phyloP scores from a whole-genome alignment of 2,797 vertebrate species.

The Cuculus canorus region DNA sequence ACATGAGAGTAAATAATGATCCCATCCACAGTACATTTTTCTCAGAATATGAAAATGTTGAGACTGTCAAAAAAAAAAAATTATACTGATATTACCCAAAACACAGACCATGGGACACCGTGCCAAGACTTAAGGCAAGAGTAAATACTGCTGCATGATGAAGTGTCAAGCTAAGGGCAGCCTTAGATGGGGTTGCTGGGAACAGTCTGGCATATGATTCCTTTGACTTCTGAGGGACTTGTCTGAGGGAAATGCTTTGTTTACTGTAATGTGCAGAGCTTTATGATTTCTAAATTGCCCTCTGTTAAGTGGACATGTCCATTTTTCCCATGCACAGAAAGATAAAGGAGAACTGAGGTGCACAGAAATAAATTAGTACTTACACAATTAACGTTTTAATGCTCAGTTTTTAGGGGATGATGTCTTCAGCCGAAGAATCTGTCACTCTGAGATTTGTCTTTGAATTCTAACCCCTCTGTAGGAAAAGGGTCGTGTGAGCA shows the following conservation, averaged over 20 bases:
- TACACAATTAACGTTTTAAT: neutral
- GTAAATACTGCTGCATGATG: neutral
- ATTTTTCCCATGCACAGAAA: neutral
- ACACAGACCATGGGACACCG: neutral
- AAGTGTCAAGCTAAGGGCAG: neutral
- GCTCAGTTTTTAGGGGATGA: neutral
- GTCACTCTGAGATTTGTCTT: neutral
- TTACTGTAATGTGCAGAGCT: neutral
- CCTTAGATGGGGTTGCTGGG: neutral
- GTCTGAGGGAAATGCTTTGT: neutral
- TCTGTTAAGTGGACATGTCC: neutral
- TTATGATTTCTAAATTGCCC: neutral
- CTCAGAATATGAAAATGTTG: neutral
- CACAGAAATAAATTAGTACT: neutral
- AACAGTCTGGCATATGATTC: neutral
- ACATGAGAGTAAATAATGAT: neutral
- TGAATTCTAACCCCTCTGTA: neutral
- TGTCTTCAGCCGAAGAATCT: neutral
- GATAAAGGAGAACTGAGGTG: rapidly evolving
- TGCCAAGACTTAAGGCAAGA: neutral
- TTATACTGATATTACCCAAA: neutral
- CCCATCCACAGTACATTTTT: neutral
- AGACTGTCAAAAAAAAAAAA: neutral
- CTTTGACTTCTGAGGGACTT: neutral
- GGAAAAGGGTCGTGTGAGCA: neutral